Percentiles rank a stretch among this genome's conserved stretches.
These are phyloP conservation scores for Pterocles orientalis DNA, from an alignment of 2,113 vertebrate genomes.

Conservation along the genomic window DNA sequence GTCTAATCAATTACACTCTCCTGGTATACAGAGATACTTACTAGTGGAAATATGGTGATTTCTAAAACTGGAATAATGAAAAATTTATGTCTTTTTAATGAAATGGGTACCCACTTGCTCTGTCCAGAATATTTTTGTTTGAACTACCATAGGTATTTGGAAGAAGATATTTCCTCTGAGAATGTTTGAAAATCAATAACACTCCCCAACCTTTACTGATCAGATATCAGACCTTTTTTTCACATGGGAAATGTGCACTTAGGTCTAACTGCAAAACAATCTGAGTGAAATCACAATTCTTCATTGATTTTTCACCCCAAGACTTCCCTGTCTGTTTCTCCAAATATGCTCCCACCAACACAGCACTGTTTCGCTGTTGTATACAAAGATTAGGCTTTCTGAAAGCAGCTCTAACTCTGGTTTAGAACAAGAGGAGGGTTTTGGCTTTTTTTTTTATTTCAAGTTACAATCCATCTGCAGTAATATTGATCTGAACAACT, in stretches of 20 bases:
- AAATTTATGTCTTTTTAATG: slow-evolving; percentile 23
- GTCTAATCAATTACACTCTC: slow-evolving; percentile 12
- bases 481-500: not conserved
- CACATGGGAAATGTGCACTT: not conserved
- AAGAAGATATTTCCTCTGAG: not conserved
- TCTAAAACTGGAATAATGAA: slow-evolving; percentile 30
- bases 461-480: not conserved
- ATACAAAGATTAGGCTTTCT: not conserved
- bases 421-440: not conserved
- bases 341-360: not conserved
- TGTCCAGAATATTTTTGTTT: slow-evolving; percentile 2
- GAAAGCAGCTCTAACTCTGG: not conserved
- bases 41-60: slow-evolving; percentile 1
- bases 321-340: not conserved
- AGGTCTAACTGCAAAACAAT: not conserved
- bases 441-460: not conserved
- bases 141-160: not conserved
- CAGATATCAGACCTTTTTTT: not conserved
- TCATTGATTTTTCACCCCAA: not conserved
- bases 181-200: slow-evolving; percentile 27
- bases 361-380: not conserved
- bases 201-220: not conserved
- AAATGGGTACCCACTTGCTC: not conserved
- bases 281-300: not conserved
- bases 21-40: not conserved